Base-by-base conservation (phyloP, 1,140 invertebrate species). In the Drosophila pseudoananassae region DNA sequence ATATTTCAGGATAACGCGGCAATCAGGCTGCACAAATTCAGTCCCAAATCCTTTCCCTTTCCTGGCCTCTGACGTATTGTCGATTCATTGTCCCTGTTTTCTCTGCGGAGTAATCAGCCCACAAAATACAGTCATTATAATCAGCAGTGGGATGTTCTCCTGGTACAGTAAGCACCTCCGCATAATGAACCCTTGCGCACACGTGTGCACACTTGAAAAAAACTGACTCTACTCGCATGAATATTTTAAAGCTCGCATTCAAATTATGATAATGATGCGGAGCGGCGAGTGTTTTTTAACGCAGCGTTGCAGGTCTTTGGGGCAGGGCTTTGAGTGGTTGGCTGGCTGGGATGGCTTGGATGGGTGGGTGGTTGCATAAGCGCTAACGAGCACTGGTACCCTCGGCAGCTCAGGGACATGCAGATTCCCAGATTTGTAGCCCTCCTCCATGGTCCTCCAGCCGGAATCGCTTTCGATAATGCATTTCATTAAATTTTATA, bases 191-290 rank as follows among this genome's bases (percentile, higher is more conserved):
- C 60, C 68, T 66, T 54, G 85, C 66, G 82, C 77, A 75, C 82
- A 85, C 82, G 82, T 85, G 82, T 57, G 38, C 50, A 72, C 78
- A 82, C 82, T 85, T 82, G 78, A 80, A 65, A 77, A 78, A 73
- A 66, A 74, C 75, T 74, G 57, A 68, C 69, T 78, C 63, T 60
- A 69, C 78, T 87, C 74, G 55, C 65, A 87, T 85, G 82, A 85
- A 85, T 85, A 82, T 85, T 85, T 85, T 87, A 85, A 85, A 87
- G 69, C 75, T 69, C 71, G 55, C 75, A 85, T 80, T 78, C 78
- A 85, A 85, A 85, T 85, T 85, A 85, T 85, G 82, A 85, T 85
- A 85, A 85, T 85, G 82, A 85, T 68, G 82, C 56, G 52, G 55
- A 65, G 49, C 27, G 72, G 76, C 51, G 73, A 77, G 80, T 66